phyloP scores from a whole-genome alignment of 2,888 invertebrate species.

The Drosophila gaucha region DNA sequence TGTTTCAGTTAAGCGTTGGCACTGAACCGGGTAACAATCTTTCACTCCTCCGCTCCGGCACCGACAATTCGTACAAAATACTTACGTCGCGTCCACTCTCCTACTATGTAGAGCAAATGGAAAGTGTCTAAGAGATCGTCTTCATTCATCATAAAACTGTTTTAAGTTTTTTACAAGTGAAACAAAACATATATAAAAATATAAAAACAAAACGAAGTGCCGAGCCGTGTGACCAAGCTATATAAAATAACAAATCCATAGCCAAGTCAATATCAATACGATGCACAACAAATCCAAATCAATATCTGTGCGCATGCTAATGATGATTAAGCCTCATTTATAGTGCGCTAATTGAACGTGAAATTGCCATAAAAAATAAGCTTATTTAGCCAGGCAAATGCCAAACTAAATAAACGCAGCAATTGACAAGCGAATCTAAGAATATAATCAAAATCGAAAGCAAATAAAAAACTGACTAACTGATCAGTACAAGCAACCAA shows the following conservation, averaged over 20 bases:
- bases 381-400: constrained; percentile 47
- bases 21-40: constrained; percentile 85
- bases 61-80: constrained; percentile 17
- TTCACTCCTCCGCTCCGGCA: constrained; percentile 69
- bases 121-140: constrained; percentile 38
- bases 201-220: constrained; percentile 27
- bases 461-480: constrained; percentile 36
- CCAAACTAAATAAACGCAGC: constrained; percentile 25
- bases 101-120: constrained; percentile 51
- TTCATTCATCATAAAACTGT: constrained; percentile 41
- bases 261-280: constrained; percentile 29
- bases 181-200: constrained; percentile 18
- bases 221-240: constrained; percentile 30
- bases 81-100: constrained; percentile 27
- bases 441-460: constrained; percentile 13
- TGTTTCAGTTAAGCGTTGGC: constrained; percentile 85
- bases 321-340: constrained; percentile 72
- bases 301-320: constrained; percentile 57
- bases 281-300: constrained; percentile 55
- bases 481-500: constrained; percentile 15
- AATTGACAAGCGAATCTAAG: constrained; percentile 46
- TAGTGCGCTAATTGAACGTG: constrained; percentile 83
- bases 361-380: constrained; percentile 72
- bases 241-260: constrained; percentile 21
- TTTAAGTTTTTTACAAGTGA: constrained; percentile 44